A percentile compares a stretch with the other conserved stretches of the same genome.
These are phyloP conservation scores for Heliconius aoede DNA, from an alignment of 2,888 invertebrate species.

Conservation along the genomic window DNA sequence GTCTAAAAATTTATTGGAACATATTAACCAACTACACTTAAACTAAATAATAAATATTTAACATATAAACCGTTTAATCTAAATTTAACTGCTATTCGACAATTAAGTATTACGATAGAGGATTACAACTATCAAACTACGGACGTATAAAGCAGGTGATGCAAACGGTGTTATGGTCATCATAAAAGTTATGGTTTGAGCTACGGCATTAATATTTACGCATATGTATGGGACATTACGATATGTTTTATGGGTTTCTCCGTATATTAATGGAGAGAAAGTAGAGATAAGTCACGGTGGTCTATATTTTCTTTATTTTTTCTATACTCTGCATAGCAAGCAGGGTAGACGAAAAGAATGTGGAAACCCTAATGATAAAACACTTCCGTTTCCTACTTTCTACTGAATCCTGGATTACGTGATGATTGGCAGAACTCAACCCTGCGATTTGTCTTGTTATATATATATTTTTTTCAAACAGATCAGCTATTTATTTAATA, in stretches of 20 bases:
- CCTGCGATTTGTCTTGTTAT: no score
- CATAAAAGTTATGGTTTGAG: constrained; percentile 49
- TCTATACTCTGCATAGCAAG: no score
- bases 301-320: background rate
- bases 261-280: no score
- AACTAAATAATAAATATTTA: constrained; percentile 20
- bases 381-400: no score
- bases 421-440: no score
- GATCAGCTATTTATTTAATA: no score
- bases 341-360: background rate
- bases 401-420: no score
- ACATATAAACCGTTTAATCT: constrained; percentile 33
- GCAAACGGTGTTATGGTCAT: constrained; percentile 49
- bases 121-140: constrained; percentile 51
- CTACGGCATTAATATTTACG: constrained; percentile 39
- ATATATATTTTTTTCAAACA: no score
- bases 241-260: background rate
- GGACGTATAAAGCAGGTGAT: constrained; percentile 50
- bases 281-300: no score
- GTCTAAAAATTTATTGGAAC: background rate
- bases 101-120: constrained; percentile 46
- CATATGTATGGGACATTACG: constrained; percentile 19
- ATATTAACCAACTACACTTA: background rate
- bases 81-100: constrained; percentile 42
- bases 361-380: background rate